Percentiles rank a stretch among this genome's conserved stretches.
Conservation (phyloP, 2,113 vertebrate species). For the Corythoichthys intestinalis region DNA sequence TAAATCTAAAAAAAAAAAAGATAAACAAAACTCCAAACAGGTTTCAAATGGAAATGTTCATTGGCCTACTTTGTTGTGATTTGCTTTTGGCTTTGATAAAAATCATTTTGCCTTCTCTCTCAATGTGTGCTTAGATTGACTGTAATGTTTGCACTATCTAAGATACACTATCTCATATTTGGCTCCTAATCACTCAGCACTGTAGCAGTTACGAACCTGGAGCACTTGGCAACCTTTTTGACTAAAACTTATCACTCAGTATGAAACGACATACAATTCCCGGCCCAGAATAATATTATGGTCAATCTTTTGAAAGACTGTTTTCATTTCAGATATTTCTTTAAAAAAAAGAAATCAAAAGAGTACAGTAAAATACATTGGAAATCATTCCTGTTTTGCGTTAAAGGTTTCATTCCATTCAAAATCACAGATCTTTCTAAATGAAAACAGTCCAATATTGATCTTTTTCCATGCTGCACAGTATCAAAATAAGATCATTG, state of each 20-base stretch:
- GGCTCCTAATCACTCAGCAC: constrained; percentile 44
- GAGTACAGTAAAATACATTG: constrained; percentile 14
- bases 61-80: constrained; percentile 21
- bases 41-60: constrained; percentile 22
- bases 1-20: constrained; percentile 38
- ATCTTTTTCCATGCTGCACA: neutral
- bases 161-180: constrained; percentile 44
- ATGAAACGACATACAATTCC: constrained; percentile 32
- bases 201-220: constrained; percentile 27
- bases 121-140: constrained; percentile 17
- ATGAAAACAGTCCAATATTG: neutral
- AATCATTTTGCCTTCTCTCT: constrained; percentile 18
- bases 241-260: constrained; percentile 34
- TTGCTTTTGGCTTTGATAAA: constrained; percentile 37
- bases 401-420: neutral
- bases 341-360: constrained; percentile 12
- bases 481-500: neutral
- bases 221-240: constrained; percentile 38
- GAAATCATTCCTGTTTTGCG: constrained; percentile 3
- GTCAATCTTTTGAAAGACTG: constrained; percentile 11
- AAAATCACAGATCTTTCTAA: neutral
- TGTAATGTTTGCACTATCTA: constrained; percentile 26
- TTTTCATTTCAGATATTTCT: constrained; percentile 17
- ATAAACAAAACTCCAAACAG: constrained; percentile 25
- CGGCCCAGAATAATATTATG: constrained; percentile 48